Conservation (phyloP, 2,888 invertebrate genomes). For the Bugulina stolonifera region DNA sequence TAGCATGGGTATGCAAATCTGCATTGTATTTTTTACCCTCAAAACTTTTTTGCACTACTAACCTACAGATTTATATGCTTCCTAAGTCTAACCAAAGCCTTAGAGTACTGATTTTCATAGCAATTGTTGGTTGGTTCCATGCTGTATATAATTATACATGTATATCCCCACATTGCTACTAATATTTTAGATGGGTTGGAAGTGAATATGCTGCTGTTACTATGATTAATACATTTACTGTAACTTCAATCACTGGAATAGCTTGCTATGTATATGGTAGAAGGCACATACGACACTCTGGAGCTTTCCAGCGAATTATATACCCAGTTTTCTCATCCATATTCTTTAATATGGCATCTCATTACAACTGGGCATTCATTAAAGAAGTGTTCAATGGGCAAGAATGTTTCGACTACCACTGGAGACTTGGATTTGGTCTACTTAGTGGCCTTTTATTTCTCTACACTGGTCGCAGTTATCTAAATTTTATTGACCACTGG, state of each 20-base stretch:
- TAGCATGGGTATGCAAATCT: no score
- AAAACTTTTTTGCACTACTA: no score
- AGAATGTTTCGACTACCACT: slow-evolving; percentile 8
- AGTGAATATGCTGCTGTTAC: background rate
- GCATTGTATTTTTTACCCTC: no score
- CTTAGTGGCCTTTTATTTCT: background rate
- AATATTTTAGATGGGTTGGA: slow-evolving; percentile 6
- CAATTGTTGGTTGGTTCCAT: no score
- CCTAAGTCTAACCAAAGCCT: no score
- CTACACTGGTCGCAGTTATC: background rate
- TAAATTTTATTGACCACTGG: slow-evolving; percentile 19
- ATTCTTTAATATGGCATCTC: slow-evolving; percentile 9
- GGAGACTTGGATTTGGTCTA: background rate
- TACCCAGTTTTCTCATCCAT: background rate
- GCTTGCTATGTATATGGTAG: slow-evolving; percentile 20
- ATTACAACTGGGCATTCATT: background rate
- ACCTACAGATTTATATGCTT: no score
- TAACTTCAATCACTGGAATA: background rate
- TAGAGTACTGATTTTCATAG: no score
- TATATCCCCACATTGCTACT: no score
- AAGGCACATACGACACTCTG: slow-evolving; percentile 17
- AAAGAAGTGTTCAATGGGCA: background rate
- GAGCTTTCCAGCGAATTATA: background rate
- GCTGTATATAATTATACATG: no score
- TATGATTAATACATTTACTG: background rate